Percentiles rank a stretch among this genome's conserved stretches.
Conservation (phyloP, 2,888 invertebrate species). For the Cephus nigrinus region DNA sequence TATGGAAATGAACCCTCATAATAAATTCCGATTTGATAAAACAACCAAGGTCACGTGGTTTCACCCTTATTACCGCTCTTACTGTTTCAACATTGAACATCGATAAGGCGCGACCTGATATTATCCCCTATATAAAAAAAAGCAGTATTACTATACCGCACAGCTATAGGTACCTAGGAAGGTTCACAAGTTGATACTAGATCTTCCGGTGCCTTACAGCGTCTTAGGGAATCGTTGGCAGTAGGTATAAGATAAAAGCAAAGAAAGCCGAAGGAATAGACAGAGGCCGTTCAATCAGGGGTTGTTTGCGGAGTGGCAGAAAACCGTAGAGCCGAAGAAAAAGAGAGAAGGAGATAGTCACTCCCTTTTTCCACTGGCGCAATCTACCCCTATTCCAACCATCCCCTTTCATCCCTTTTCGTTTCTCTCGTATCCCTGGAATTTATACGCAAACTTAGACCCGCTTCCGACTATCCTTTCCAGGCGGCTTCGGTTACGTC, state of each 20-base stretch:
- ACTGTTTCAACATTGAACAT: background rate
- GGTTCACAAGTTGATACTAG: background rate
- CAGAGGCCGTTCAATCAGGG: constrained; percentile 24
- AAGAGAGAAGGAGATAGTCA: background rate
- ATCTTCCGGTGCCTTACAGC: background rate
- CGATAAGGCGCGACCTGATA: background rate
- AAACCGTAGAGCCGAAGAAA: background rate
- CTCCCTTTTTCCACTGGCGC: background rate
- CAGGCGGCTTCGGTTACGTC: background rate
- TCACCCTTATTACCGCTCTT: background rate
- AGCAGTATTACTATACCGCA: background rate
- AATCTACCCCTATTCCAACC: background rate
- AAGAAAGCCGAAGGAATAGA: background rate
- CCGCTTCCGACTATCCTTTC: background rate
- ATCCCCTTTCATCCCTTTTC: constrained; percentile 8
- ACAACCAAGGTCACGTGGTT: background rate
- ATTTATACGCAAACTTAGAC: constrained; percentile 46
- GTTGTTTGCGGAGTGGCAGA: constrained; percentile 31
- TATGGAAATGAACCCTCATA: background rate
- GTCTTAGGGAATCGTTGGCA: background rate
- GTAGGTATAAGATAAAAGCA: background rate
- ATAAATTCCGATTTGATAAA: background rate
- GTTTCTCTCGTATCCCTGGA: constrained; percentile 25
- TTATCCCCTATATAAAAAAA: background rate
- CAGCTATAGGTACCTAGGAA: background rate